Evolutionary conservation across 2,888 invertebrate species (phyloP).

Genomic region (Melikaiella ostensackeni): DNA sequence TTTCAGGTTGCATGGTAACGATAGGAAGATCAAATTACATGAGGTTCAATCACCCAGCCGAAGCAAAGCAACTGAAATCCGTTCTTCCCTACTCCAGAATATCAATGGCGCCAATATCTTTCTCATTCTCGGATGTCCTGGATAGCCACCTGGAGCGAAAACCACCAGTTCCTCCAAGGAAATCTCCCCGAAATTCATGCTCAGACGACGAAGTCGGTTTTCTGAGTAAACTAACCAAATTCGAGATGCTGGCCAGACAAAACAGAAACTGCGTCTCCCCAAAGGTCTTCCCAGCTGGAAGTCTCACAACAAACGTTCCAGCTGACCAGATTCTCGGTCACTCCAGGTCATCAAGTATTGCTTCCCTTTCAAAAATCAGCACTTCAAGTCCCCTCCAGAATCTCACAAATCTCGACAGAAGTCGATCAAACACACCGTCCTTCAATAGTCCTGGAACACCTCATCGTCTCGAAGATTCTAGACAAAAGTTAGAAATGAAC

Average conservation of each 20-base stretch:
- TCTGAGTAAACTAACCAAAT: conserved; percentile 88
- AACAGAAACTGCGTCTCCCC: conserved; percentile 80
- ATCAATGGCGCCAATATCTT: conserved; percentile 88
- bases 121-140: conserved; percentile 67
- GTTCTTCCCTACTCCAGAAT: conserved; percentile 87
- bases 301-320: conserved; percentile 88
- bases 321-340: conserved; percentile 85
- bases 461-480: conserved; percentile 41
- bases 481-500: conserved; percentile 39
- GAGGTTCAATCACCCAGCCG: conserved; percentile 95
- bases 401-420: conserved; percentile 65
- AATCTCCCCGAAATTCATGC: conserved; percentile 79
- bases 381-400: conserved; percentile 66
- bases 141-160: conserved; percentile 78
- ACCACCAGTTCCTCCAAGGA: conserved; percentile 83
- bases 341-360: conserved; percentile 70
- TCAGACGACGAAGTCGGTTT: conserved; percentile 82
- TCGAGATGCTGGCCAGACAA: conserved; percentile 86
- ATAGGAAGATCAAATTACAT: conserved; percentile 94
- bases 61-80: conserved; percentile 91
- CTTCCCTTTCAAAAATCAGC: conserved; percentile 74
- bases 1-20: conserved; percentile 92
- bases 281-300: conserved; percentile 89
- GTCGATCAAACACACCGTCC: conserved; percentile 62
- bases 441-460: conserved; percentile 42